A percentile compares a stretch with the other conserved stretches of the same genome.
phyloP scores from a whole-genome alignment of 1,140 invertebrate genomes.

The Cyphomyrmex costatus region DNA sequence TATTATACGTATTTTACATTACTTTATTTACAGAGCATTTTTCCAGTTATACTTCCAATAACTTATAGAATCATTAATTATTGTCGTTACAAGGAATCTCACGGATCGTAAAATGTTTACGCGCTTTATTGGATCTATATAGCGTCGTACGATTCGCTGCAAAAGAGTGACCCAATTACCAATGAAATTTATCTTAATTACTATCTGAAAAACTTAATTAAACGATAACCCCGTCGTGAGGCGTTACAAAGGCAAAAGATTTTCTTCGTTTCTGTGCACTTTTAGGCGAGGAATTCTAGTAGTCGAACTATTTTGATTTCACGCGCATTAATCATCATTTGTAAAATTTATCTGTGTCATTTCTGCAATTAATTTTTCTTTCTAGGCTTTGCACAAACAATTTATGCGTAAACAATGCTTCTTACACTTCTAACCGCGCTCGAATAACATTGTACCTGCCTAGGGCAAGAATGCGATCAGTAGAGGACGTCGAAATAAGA shows the following conservation, averaged over 20 bases:
- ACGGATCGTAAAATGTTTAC: constrained; percentile 54
- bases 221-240: constrained; percentile 37
- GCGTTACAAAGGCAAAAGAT: constrained; percentile 28
- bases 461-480: constrained; percentile 46
- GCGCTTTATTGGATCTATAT: not conserved
- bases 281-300: not conserved
- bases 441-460: not conserved
- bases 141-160: not conserved
- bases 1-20: constrained; percentile 20
- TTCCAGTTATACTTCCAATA: constrained; percentile 5
- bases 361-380: not conserved
- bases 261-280: not conserved
- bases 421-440: not conserved
- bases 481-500: constrained; percentile 57
- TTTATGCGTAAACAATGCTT: constrained; percentile 19
- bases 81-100: constrained; percentile 23
- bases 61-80: constrained; percentile 41
- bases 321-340: constrained; percentile 6
- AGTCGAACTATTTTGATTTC: not conserved
- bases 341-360: constrained; percentile 5
- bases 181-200: constrained; percentile 60
- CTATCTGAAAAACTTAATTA: constrained; percentile 62
- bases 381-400: not conserved
- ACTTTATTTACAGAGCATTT: constrained; percentile 29
- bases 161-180: constrained; percentile 47